Base-by-base conservation (phyloP, 92 coral and sea anemone species). In the Porites divaricata region DNA sequence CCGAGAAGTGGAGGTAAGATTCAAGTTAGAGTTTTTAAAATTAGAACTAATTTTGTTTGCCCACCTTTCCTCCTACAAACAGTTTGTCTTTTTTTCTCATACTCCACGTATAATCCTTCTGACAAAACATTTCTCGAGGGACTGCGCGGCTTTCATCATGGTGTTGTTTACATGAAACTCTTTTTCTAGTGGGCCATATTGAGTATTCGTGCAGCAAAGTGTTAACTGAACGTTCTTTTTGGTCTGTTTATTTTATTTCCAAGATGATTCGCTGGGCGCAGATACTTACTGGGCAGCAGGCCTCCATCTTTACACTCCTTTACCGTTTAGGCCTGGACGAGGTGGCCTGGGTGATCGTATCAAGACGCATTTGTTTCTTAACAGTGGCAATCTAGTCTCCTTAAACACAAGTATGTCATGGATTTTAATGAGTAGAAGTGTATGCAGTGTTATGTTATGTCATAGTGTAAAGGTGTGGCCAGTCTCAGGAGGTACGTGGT, bases 231-330 rank as follows among this genome's bases (percentile, higher is more conserved):
- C 22, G 28, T 14, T 71, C 2, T 26, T 69, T 6, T 19, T 14
- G 41, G 23, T 76, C 25, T 68, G 23, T 5, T 82, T 14, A 58
- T 64, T 5, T 82, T 14, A 58, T 64, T 26, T 26, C 16, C 5
- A 72, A 96, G 99, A 83, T 70, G 99, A 96, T 86, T 87, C 98
- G 19, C 90, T 96, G 28, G 99, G 99, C 35, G 95, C 94, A 8
- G 98, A 96, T 71, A 85, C 93, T 54, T 96, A 74, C 89, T 96
- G 99, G 99, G 93, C 98, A 41, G 88, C 92, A 23, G 99, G 98
- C 15, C 84, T 96, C 61, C 96, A 96, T 59, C 87, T 96, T 0
- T 96, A 90, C 78, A 92, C 99, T 26, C 99, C 99, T 2, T 82
- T 96, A 35, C 99, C 99, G 56, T 96, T 96, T 81, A 83, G 99